Percentiles rank a stretch among this genome's conserved stretches.
Evolutionary conservation across 2,113 vertebrate species (phyloP).

Genomic region (Microtus ochrogaster): DNA sequence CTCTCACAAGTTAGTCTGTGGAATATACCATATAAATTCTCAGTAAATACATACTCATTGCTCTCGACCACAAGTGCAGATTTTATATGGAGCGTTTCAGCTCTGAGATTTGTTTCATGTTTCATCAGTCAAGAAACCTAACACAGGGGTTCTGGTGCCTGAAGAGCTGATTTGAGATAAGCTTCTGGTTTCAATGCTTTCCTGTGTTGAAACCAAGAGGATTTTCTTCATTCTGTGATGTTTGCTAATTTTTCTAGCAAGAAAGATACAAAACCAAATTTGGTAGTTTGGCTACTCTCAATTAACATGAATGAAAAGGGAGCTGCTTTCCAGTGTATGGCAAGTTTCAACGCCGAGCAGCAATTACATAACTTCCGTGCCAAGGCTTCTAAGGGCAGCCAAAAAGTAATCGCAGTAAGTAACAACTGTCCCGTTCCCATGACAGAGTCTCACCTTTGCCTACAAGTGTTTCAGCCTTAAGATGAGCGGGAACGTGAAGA

Average conservation of each 20-base stretch:
- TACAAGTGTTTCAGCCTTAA: slow-evolving; percentile 83
- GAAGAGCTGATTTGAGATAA: not conserved
- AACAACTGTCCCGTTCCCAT: slow-evolving; percentile 35
- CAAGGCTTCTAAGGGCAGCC: slow-evolving; percentile 1
- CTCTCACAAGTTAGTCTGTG: slow-evolving; percentile 19
- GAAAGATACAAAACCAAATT: not conserved
- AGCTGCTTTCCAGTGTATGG: slow-evolving; percentile 67
- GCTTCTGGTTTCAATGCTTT: not conserved
- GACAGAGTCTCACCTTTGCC: slow-evolving; percentile 86
- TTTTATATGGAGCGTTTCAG: not conserved
- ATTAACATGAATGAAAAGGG: not conserved
- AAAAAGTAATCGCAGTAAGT: not conserved
- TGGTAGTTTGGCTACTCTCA: not conserved
- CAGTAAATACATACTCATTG: not conserved
- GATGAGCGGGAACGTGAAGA: slow-evolving; percentile 85
- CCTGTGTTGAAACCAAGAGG: not conserved
- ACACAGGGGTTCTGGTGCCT: not conserved
- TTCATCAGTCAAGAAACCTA: slow-evolving; percentile 15
- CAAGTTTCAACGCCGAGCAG: slow-evolving; percentile 46
- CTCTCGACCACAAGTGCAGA: not conserved
- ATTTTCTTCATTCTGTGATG: slow-evolving; percentile 59
- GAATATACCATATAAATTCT: slow-evolving; percentile 1
- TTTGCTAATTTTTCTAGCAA: slow-evolving; percentile 57
- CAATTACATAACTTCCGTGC: slow-evolving; percentile 54
- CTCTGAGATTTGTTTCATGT: not conserved